Evolutionary conservation across 2,113 vertebrate genomes (phyloP).

Genomic region (Lepisosteus osseus): DNA sequence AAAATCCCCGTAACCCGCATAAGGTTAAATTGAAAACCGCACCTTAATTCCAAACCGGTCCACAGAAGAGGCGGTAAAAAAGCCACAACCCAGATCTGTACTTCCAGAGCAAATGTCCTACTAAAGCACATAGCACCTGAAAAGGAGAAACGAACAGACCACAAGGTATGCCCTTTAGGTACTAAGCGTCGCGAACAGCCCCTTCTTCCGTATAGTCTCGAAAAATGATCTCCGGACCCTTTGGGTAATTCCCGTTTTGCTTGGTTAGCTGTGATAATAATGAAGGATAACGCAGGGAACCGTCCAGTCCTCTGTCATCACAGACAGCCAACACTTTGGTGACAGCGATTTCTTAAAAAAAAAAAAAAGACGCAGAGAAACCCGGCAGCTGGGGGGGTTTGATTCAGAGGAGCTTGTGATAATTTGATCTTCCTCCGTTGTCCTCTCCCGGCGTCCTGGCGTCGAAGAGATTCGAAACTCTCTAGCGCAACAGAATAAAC

Average conservation of each 20-base stretch:
- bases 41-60: slow-evolving; percentile 21
- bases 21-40: slow-evolving; percentile 18
- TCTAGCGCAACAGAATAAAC: neutral
- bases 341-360: neutral
- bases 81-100: slow-evolving; percentile 14
- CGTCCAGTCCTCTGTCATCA: slow-evolving; percentile 5
- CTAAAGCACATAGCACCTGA: slow-evolving; percentile 6
- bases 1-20: slow-evolving; percentile 7
- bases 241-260: slow-evolving; percentile 12
- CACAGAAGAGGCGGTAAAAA: slow-evolving; percentile 11
- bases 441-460: neutral
- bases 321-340: slow-evolving; percentile 9
- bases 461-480: neutral
- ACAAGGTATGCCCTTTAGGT: neutral
- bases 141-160: neutral
- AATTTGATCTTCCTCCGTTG: neutral
- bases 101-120: slow-evolving; percentile 12
- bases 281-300: slow-evolving; percentile 3
- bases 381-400: neutral
- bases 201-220: neutral
- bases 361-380: slow-evolving; percentile 1
- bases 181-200: neutral
- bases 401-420: neutral
- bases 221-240: slow-evolving; percentile 5
- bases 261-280: neutral